Evolutionary conservation across 92 coral and sea anemone species (phyloP), one percentile per base, ranked within the genome.

Genomic region (Siderastrea radians): DNA sequence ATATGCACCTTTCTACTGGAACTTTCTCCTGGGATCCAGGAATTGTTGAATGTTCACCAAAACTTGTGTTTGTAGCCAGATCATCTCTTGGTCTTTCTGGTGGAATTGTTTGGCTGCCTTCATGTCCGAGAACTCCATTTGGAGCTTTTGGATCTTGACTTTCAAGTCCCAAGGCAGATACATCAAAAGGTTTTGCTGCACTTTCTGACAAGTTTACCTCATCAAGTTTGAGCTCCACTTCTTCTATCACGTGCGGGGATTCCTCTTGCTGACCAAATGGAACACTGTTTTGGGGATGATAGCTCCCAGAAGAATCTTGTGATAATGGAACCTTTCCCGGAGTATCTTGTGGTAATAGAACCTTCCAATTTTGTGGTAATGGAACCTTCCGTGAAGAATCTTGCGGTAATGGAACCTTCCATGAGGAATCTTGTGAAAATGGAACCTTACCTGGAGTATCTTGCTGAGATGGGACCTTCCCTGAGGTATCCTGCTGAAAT

Each of bases 191-290:
- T 12, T 61, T 13, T 13, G 19, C 19, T 61, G n/a, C 66, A 58
- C 63, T 58, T 58, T 58, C 57, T 14, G 44, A 1, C 75, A 71
- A 71, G 44, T 71, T 16, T 71, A 14, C 57, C 9, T 9, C 55
- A 3, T 71, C 50, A 53, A 38, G 6, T 44, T 54, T 74, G 19
- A 46, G 11, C 51, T 19, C 62, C 62, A n/a, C 62, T 17, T 74
- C 63, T 74, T 48, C 50, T 16, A 6, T 14, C 1, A 61, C 0
- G 38, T 7, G 61, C 6, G 80, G 45, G 46, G 65, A 13, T 52
- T 75, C 49, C 52, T 75, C 83, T 19, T 64, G 49, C 49, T 78
- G 72, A n/a, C 83, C 72, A 78, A 63, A 78, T 78, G 69, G 82
- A 8, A 78, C 70, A 46, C 54, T 78, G 19, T 1, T 0, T 12